A percentile compares a stretch with the other conserved stretches of the same genome.
These are phyloP conservation scores for Hemistola chrysoprasaria DNA, from an alignment of 2,888 invertebrate species.

Conservation along the genomic window DNA sequence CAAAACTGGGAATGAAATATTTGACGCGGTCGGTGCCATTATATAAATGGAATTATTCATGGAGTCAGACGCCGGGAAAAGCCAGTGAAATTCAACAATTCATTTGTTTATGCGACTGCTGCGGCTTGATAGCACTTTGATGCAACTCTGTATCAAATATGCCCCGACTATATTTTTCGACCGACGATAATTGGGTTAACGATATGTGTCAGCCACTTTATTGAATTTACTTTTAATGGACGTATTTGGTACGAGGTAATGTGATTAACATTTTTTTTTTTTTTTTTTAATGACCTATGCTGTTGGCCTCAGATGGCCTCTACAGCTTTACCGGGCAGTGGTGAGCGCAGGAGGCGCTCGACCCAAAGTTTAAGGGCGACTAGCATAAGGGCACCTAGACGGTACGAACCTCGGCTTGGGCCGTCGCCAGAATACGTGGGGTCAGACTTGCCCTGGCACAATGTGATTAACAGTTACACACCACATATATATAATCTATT, in stretches of 20 bases:
- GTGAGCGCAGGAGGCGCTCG: too few species aligned
- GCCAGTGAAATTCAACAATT: slow-evolving; percentile 71
- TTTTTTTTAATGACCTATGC: too few species aligned
- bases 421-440: too few species aligned
- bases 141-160: slow-evolving; percentile 44
- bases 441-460: too few species aligned
- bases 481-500: too few species aligned
- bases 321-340: too few species aligned
- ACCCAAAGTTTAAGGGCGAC: too few species aligned
- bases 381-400: too few species aligned
- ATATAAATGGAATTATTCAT: slow-evolving; percentile 77
- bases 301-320: too few species aligned
- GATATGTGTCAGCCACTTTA: slow-evolving; percentile 40
- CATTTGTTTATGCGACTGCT: slow-evolving; percentile 70
- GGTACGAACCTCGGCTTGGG: too few species aligned
- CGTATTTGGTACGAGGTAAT: slow-evolving; percentile 6
- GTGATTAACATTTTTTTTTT: too few species aligned
- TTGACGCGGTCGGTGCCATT: slow-evolving; percentile 73
- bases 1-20: slow-evolving; percentile 74
- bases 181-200: slow-evolving; percentile 46
- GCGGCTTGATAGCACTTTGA: slow-evolving; percentile 62
- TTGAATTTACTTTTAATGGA: slow-evolving; percentile 17
- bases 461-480: too few species aligned
- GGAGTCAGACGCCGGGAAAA: slow-evolving; percentile 68
- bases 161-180: slow-evolving; percentile 43